Evolutionary conservation across 2,113 vertebrate species (phyloP).

Genomic region (Daphoenositta chrysoptera): DNA sequence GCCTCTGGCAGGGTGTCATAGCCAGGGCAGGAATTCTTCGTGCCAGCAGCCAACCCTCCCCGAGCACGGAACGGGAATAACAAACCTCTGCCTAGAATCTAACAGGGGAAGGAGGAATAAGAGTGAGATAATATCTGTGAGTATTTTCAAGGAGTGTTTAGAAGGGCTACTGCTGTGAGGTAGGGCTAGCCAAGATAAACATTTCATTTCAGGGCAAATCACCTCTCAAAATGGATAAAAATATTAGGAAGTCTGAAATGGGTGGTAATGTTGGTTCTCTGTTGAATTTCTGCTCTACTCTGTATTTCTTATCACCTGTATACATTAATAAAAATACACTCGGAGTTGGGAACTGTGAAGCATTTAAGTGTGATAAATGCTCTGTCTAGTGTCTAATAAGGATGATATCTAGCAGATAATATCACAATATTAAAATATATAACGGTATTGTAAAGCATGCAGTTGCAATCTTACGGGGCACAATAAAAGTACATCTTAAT

Average conservation of each 20-base stretch:
- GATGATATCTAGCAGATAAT: not conserved
- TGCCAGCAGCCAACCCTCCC: not conserved
- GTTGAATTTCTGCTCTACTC: not conserved
- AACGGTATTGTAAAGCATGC: not conserved
- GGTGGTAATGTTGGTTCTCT: not conserved
- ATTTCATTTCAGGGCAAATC: slow-evolving; percentile 42
- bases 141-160: not conserved
- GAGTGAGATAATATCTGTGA: slow-evolving; percentile 9
- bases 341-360: not conserved
- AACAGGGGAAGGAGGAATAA: not conserved
- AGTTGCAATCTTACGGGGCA: not conserved
- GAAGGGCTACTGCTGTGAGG: slow-evolving; percentile 15
- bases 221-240: slow-evolving; percentile 9
- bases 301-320: slow-evolving; percentile 18
- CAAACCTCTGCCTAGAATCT: not conserved
- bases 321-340: slow-evolving; percentile 16
- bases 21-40: not conserved
- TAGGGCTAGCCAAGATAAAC: slow-evolving; percentile 27
- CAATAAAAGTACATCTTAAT: not conserved
- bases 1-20: not conserved
- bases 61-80: not conserved
- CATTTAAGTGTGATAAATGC: slow-evolving; percentile 15
- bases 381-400: not conserved
- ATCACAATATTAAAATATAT: not conserved
- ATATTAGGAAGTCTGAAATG: not conserved